Evolutionary conservation across 2,797 vertebrate species (phyloP).

Genomic region (Pygocentrus nattereri): DNA sequence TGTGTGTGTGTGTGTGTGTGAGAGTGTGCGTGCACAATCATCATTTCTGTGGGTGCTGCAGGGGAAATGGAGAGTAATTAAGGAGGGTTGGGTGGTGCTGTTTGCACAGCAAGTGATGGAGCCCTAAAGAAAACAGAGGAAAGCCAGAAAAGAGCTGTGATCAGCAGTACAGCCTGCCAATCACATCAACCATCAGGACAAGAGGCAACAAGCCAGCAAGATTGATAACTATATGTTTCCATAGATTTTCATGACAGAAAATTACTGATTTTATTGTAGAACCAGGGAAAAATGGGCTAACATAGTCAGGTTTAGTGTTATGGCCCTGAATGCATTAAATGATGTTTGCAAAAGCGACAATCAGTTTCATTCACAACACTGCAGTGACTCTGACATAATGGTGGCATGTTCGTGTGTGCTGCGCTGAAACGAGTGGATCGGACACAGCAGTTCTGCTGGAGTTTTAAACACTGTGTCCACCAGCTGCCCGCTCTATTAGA

Average conservation of each 20-base stretch:
- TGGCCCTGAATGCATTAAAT: too few relatives aligned
- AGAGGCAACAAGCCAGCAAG: conserved; percentile 8
- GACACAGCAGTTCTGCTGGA: too few relatives aligned
- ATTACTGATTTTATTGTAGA: neutral
- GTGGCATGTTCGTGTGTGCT: too few relatives aligned
- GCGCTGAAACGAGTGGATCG: too few relatives aligned
- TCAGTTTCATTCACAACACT: too few relatives aligned
- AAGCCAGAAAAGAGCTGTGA: conserved; percentile 34
- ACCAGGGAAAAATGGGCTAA: neutral
- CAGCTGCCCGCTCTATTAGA: too few relatives aligned
- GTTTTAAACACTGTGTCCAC: too few relatives aligned
- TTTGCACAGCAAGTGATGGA: conserved; percentile 50
- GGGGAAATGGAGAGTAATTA: conserved; percentile 56
- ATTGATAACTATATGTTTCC: neutral
- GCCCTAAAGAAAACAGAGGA: conserved; percentile 54
- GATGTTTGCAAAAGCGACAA: too few relatives aligned
- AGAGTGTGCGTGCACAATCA: conserved; percentile 9
- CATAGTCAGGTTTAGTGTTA: too few relatives aligned
- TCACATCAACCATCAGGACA: neutral
- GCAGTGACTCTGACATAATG: too few relatives aligned
- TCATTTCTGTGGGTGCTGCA: conserved; percentile 35
- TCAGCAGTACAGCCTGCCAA: conserved; percentile 51
- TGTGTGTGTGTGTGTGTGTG: conserved; percentile 15
- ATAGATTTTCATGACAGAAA: neutral
- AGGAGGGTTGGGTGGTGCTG: conserved; percentile 34